Evolutionary conservation across 2,797 vertebrate genomes (phyloP).

Genomic region (Semaprochilodus insignis): DNA sequence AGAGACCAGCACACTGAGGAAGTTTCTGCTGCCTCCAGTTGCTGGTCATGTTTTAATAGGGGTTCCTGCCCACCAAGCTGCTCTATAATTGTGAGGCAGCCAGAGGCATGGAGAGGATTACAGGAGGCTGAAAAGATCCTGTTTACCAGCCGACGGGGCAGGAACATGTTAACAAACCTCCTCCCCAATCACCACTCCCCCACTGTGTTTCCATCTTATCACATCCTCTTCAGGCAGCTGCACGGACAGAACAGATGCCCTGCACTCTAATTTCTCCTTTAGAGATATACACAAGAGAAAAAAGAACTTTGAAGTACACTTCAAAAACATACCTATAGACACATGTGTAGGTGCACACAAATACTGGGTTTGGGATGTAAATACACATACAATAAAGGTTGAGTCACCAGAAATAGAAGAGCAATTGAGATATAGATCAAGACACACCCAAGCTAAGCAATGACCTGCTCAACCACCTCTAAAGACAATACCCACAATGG

Average conservation of each 20-base stretch:
- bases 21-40: conserved; percentile 1
- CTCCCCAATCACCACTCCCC: background rate
- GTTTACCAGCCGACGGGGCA: conserved; percentile 38
- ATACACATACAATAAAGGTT: conserved; percentile 6
- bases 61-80: conserved; percentile 17
- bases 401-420: conserved; percentile 9
- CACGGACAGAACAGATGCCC: conserved; percentile 5
- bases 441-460: conserved; percentile 25
- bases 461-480: background rate
- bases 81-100: conserved; percentile 25
- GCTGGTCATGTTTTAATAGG: conserved; percentile 34
- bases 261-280: conserved; percentile 49
- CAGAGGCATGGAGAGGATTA: conserved; percentile 34
- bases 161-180: conserved; percentile 30
- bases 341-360: conserved; percentile 26
- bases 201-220: conserved; percentile 38
- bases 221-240: conserved; percentile 34
- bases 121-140: conserved; percentile 32
- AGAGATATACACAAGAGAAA: conserved; percentile 54
- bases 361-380: background rate
- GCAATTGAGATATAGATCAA: conserved; percentile 14
- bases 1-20: conserved; percentile 8
- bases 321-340: background rate
- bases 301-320: conserved; percentile 33
- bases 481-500: background rate